These are phyloP conservation scores for Saccopteryx leptura DNA, from an alignment of 2,113 vertebrate species.

Conservation along the genomic window DNA sequence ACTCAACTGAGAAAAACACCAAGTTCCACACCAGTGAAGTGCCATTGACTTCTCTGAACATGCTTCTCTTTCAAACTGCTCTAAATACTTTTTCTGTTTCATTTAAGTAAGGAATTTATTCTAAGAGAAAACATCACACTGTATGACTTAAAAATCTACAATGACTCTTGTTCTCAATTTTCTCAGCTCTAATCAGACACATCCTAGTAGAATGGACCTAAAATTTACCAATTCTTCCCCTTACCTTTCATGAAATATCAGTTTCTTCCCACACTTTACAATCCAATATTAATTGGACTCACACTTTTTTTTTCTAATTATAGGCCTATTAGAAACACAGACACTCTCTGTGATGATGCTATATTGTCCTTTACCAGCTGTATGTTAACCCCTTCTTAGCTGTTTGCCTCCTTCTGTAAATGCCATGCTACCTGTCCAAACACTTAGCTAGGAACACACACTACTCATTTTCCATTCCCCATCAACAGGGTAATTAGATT, in stretches of 20 bases:
- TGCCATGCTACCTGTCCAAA: neutral
- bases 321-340: slow-evolving; percentile 55
- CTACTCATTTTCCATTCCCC: slow-evolving; percentile 4
- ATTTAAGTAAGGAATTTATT: slow-evolving; percentile 57
- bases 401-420: neutral
- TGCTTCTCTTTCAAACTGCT: slow-evolving; percentile 38
- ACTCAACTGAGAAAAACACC: neutral
- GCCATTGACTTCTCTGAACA: neutral
- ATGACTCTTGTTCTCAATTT: slow-evolving; percentile 49
- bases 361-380: slow-evolving; percentile 28
- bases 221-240: slow-evolving; percentile 55
- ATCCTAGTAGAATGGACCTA: slow-evolving; percentile 1
- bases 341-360: slow-evolving; percentile 65
- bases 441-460: neutral
- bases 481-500: slow-evolving; percentile 22
- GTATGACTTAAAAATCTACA: slow-evolving; percentile 40
- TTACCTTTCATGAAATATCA: slow-evolving; percentile 58
- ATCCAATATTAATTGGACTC: slow-evolving; percentile 63
- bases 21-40: neutral
- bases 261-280: slow-evolving; percentile 54
- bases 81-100: slow-evolving; percentile 54
- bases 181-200: slow-evolving; percentile 38
- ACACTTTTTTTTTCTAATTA: slow-evolving; percentile 49
- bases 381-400: slow-evolving; percentile 65
- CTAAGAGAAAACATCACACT: slow-evolving; percentile 36